Evolutionary conservation across 2,797 vertebrate species (phyloP), one percentile per base, ranked within the genome.

Genomic region (Catharus ustulatus): DNA sequence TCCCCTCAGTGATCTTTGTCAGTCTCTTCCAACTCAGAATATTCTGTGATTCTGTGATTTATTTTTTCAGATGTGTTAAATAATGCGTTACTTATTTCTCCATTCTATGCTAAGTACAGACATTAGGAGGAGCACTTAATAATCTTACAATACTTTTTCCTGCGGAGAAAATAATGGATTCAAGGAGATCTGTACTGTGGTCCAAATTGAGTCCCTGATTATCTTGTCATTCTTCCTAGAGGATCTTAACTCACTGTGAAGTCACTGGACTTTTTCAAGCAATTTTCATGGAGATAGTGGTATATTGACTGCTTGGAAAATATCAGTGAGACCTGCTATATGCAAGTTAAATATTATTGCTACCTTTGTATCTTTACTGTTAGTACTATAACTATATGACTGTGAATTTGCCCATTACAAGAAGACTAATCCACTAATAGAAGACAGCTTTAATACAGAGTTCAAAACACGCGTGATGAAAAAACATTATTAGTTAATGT

Each of bases 181-280:
- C 36, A 45, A 49, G 40, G 19, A 74, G n/a, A 67, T 34, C 5
- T 46, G 13, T 11, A 10, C 34, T 62, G 29, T 19, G 38, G 51
- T 80, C 30, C 8, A 29, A 46, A 0, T 11, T 18, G 46, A 86
- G 8, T 58, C 20, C 5, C 17, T 48, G 38, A 69, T 86, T 80
- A 38, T 30, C 16, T 51, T 51, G 13, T n/a, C 17, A 38, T 80
- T 80, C 36, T 78, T 51, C 46, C 38, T 49, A 40, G 29, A 21
- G 12, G 29, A 75, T 52, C 89, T 78, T 61, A 79, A 29, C 5
- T 68, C 46, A 13, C 20, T 81, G 11, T 69, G 77, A 51, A 9
- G 16, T 48, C 42, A 52, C 12, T 0, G 0, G 29, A 49, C 10
- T 57, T 87, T 48, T 29, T 24, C 26, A 64, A 55, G 14, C 57